Percentiles rank a stretch among this genome's conserved stretches.
Evolutionary conservation across 2,888 invertebrate species (phyloP).

Genomic region (Acanthosoma haemorrhoidale): DNA sequence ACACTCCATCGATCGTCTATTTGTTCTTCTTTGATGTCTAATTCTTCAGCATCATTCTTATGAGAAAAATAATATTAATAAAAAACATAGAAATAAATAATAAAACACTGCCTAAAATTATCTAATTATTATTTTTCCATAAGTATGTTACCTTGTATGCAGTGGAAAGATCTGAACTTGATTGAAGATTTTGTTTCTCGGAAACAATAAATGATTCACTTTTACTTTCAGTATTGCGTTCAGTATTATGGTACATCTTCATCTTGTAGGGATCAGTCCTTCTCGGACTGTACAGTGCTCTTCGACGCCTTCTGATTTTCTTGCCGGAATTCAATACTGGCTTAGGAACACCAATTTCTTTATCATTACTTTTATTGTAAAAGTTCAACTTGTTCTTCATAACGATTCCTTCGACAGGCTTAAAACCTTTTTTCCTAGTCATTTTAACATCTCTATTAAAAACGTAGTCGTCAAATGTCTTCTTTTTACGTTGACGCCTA

Average conservation of each 20-base stretch:
- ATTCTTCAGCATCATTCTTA: background rate
- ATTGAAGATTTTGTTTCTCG: no score
- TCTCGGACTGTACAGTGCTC: background rate
- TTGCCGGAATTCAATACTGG: background rate
- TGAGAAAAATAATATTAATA: background rate
- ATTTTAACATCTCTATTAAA: conserved; percentile 26
- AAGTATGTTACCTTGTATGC: no score
- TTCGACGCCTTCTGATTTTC: conserved; percentile 2
- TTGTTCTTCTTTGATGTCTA: background rate
- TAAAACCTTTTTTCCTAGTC: conserved; percentile 6
- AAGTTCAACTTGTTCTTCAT: conserved; percentile 2
- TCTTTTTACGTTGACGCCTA: conserved; percentile 38
- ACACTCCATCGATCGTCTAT: conserved; percentile 19
- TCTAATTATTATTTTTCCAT: no score
- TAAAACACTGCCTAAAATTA: no score
- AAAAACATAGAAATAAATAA: background rate
- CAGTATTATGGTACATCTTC: background rate
- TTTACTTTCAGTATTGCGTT: no score
- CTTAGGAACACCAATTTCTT: background rate
- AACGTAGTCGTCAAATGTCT: conserved; percentile 35
- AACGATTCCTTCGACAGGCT: background rate
- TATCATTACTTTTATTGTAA: background rate
- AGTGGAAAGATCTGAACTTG: no score
- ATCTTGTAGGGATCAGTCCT: conserved; percentile 7
- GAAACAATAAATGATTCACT: background rate